phyloP scores from a whole-genome alignment of 2,113 vertebrate species.

The Oriolus oriolus region DNA sequence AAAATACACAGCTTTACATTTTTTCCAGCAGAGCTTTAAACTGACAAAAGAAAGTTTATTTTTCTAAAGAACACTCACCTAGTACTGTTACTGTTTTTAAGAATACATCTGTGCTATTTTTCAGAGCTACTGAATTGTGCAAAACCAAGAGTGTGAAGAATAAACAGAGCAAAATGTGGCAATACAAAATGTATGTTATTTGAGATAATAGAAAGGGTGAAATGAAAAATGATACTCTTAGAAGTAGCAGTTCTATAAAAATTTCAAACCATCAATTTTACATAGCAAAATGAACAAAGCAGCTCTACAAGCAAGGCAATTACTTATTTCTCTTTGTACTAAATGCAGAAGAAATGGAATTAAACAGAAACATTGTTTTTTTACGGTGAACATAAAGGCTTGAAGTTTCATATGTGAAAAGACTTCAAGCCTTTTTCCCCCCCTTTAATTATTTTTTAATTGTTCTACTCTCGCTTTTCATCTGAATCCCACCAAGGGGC shows the following conservation, averaged over 20 bases:
- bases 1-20: background rate
- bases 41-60: background rate
- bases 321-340: conserved; percentile 7
- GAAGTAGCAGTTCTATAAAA: background rate
- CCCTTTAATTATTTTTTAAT: background rate
- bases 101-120: background rate
- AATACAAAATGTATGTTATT: background rate
- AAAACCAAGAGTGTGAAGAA: conserved; percentile 5
- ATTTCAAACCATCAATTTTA: conserved; percentile 5
- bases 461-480: background rate
- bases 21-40: background rate
- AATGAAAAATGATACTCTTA: conserved; percentile 36
- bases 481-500: background rate
- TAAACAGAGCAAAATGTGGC: background rate
- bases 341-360: background rate
- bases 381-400: background rate
- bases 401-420: background rate
- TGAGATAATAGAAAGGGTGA: background rate
- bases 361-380: background rate
- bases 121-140: background rate
- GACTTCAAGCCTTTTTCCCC: background rate
- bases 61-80: background rate
- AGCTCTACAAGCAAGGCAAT: background rate
- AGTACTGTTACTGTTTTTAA: background rate
- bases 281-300: background rate